Evolutionary conservation across 2,888 invertebrate genomes (phyloP).

Genomic region (Apeira syringaria): DNA sequence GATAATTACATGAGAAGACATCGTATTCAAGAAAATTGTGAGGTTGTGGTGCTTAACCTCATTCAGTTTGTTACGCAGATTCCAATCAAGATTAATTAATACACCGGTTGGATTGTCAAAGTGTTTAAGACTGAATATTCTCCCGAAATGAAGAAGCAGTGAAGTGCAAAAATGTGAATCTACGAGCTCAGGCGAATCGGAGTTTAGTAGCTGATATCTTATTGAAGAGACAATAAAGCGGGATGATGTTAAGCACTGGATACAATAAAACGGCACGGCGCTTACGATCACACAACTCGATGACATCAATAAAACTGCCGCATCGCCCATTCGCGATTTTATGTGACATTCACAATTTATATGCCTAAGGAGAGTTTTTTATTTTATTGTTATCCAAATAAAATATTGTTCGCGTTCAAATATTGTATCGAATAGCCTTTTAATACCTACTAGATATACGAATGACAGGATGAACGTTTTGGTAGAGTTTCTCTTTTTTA

Average conservation of each 20-base stretch:
- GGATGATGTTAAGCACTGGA: constrained; percentile 58
- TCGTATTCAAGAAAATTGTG: too few relatives aligned
- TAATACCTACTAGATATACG: too few relatives aligned
- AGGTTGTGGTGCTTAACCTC: too few relatives aligned
- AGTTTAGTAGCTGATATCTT: constrained; percentile 19
- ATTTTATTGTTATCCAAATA: constrained; percentile 45
- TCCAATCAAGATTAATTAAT: too few relatives aligned
- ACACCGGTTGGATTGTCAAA: too few relatives aligned
- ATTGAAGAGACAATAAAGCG: constrained; percentile 43
- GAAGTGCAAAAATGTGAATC: neutral
- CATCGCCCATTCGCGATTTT: constrained; percentile 51
- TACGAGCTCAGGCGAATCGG: constrained; percentile 2
- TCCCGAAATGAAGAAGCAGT: neutral
- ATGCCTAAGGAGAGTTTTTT: constrained; percentile 50
- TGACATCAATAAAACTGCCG: constrained; percentile 59
- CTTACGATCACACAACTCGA: constrained; percentile 59
- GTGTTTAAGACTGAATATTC: neutral
- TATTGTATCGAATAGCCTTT: constrained; percentile 17
- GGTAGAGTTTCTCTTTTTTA: too few relatives aligned
- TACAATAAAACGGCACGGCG: constrained; percentile 57
- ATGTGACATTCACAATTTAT: constrained; percentile 56
- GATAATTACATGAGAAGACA: too few relatives aligned
- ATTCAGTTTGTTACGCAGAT: too few relatives aligned
- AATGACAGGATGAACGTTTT: too few relatives aligned
- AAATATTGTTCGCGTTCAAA: constrained; percentile 36